Conservation (phyloP, 1,140 invertebrate genomes). For the Copidosoma floridanum region DNA sequence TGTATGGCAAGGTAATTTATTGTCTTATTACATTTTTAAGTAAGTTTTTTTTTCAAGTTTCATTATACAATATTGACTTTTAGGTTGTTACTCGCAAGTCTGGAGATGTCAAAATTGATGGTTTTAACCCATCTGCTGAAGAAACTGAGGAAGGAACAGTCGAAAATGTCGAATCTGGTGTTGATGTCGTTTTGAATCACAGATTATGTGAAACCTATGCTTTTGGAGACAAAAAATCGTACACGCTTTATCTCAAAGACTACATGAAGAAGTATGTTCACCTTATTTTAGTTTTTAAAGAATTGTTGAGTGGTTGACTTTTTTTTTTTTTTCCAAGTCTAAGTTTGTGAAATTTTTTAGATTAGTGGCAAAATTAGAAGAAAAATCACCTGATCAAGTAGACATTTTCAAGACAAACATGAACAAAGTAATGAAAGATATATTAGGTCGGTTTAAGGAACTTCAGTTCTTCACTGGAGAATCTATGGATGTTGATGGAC, state of each 20-base stretch:
- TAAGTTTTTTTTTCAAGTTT: not conserved
- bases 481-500: constrained; percentile 90
- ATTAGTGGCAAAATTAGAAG: constrained; percentile 78
- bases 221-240: constrained; percentile 85
- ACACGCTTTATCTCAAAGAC: constrained; percentile 89
- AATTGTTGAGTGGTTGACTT: too few relatives aligned
- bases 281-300: constrained; percentile 8
- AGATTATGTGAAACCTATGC: constrained; percentile 83
- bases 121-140: constrained; percentile 91
- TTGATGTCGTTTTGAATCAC: constrained; percentile 93
- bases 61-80: constrained; percentile 26
- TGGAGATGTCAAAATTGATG: constrained; percentile 79
- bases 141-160: constrained; percentile 86
- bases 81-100: constrained; percentile 67
- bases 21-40: too few relatives aligned
- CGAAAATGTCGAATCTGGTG: constrained; percentile 70
- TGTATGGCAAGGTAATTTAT: constrained; percentile 84
- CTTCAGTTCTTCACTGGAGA: constrained; percentile 94
- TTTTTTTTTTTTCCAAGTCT: too few relatives aligned
- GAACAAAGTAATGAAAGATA: constrained; percentile 94
- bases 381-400: constrained; percentile 78
- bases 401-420: constrained; percentile 89
- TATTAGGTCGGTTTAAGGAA: constrained; percentile 88
- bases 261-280: constrained; percentile 90
- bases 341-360: constrained; percentile 55